Conservation (phyloP, 2,113 vertebrate genomes). For the Etia nguti region DNA sequence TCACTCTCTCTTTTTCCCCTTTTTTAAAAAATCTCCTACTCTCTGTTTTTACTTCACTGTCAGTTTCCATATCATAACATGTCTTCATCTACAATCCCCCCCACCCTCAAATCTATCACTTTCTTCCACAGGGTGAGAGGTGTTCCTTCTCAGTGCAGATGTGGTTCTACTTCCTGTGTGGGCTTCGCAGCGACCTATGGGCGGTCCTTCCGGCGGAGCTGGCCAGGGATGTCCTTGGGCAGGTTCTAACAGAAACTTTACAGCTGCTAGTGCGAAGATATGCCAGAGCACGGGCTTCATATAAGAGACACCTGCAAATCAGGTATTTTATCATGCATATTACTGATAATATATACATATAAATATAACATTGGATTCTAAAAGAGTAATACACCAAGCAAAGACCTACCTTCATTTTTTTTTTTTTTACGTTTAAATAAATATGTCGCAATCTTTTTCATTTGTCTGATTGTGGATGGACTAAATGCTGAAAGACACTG, state of each 20-base stretch:
- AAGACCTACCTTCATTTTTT: background rate
- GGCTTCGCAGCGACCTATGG: slow-evolving; percentile 89
- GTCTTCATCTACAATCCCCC: slow-evolving; percentile 38
- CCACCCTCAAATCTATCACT: slow-evolving; percentile 8
- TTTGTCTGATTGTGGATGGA: background rate
- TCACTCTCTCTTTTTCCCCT: background rate
- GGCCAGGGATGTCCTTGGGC: slow-evolving; percentile 81
- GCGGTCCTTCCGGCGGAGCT: slow-evolving; percentile 73
- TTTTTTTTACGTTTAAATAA: background rate
- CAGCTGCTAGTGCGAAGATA: slow-evolving; percentile 85
- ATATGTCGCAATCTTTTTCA: background rate
- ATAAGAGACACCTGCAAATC: slow-evolving; percentile 87
- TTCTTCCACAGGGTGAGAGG: slow-evolving; percentile 85
- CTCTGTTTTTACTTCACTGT: slow-evolving; percentile 44
- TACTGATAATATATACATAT: background rate
- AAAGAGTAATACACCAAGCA: background rate
- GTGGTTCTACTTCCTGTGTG: slow-evolving; percentile 95
- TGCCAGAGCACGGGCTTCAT: slow-evolving; percentile 79
- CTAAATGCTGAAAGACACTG: background rate
- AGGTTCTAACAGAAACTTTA: slow-evolving; percentile 83
- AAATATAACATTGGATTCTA: background rate
- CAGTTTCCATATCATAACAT: slow-evolving; percentile 33
- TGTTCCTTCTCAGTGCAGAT: slow-evolving; percentile 96
- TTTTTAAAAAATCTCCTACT: slow-evolving; percentile 49
- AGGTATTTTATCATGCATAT: slow-evolving; percentile 71